Evolutionary conservation across 2,888 invertebrate genomes (phyloP).

Genomic region (Leptopilina myrica): DNA sequence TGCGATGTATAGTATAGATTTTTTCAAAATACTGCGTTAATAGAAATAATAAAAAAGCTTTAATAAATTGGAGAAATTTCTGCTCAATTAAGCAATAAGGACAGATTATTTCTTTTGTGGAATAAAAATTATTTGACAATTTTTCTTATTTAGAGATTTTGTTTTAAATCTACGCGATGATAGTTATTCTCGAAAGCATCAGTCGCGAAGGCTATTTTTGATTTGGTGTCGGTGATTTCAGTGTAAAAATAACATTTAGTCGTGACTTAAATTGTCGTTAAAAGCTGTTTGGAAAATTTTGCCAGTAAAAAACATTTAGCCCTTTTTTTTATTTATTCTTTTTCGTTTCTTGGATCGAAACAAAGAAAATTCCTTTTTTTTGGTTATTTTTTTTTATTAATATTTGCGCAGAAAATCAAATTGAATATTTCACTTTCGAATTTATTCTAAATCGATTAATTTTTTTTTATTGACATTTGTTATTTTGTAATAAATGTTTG

Average conservation of each 20-base stretch:
- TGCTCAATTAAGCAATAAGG: conserved; percentile 37
- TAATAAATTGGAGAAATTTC: conserved; percentile 17
- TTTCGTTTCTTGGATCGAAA: neutral
- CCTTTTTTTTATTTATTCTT: neutral
- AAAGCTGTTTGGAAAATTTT: neutral
- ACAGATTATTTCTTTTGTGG: neutral
- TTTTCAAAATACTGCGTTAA: neutral
- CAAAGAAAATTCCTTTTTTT: too few species aligned
- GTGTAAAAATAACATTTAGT: conserved; percentile 23
- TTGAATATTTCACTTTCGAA: too few species aligned
- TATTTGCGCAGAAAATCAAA: too few species aligned
- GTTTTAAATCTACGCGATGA: conserved; percentile 5
- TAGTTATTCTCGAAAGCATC: conserved; percentile 28
- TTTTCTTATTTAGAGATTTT: conserved; percentile 1
- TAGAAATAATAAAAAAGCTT: neutral
- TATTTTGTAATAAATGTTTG: too few species aligned
- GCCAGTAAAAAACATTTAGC: neutral
- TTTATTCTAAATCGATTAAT: too few species aligned
- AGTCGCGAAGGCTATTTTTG: conserved; percentile 21
- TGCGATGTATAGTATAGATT: neutral
- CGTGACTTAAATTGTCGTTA: conserved; percentile 7
- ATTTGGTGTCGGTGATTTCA: conserved; percentile 10
- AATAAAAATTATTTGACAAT: neutral
- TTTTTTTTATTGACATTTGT: too few species aligned
- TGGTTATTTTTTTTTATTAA: too few species aligned